phyloP scores from a whole-genome alignment of 2,888 invertebrate genomes.

The Euplagia quadripunctaria region DNA sequence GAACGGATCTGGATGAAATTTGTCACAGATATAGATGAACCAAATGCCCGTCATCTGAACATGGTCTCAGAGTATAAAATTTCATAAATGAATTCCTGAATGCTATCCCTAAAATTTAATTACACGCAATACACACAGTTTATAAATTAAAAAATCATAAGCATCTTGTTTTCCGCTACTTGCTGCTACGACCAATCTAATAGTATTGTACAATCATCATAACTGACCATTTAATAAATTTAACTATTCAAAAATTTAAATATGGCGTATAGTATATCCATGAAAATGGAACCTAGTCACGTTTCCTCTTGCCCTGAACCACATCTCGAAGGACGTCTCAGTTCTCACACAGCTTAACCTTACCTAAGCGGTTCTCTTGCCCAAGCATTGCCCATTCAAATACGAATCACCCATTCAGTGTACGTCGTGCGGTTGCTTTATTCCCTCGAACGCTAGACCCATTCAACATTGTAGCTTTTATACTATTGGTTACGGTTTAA shows the following conservation, averaged over 20 bases:
- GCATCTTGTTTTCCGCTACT: background rate
- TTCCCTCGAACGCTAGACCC: slow-evolving; percentile 9
- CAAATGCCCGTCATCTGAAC: too few relatives aligned
- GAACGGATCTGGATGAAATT: too few relatives aligned
- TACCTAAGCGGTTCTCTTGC: slow-evolving; percentile 32
- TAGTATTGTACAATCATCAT: slow-evolving; percentile 1
- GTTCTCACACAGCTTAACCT: slow-evolving; percentile 59
- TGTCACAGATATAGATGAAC: too few relatives aligned
- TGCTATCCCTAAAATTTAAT: too few relatives aligned
- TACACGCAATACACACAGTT: too few relatives aligned
- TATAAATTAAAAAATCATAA: background rate
- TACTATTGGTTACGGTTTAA: slow-evolving; percentile 18
- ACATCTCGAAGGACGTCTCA: slow-evolving; percentile 46
- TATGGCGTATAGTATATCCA: background rate
- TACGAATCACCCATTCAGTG: slow-evolving; percentile 51
- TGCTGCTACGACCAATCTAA: background rate
- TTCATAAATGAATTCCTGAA: too few relatives aligned
- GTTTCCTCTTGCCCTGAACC: slow-evolving; percentile 36
- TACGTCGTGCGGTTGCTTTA: slow-evolving; percentile 20
- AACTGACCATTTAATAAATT: background rate
- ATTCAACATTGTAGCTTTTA: slow-evolving; percentile 14
- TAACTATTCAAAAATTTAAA: background rate
- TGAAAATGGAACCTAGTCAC: slow-evolving; percentile 22
- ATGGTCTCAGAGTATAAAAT: too few relatives aligned
- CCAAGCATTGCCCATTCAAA: slow-evolving; percentile 48